These are phyloP conservation scores for Drosophila prosaltans DNA, from an alignment of 1,140 invertebrate species.

Conservation along the genomic window DNA sequence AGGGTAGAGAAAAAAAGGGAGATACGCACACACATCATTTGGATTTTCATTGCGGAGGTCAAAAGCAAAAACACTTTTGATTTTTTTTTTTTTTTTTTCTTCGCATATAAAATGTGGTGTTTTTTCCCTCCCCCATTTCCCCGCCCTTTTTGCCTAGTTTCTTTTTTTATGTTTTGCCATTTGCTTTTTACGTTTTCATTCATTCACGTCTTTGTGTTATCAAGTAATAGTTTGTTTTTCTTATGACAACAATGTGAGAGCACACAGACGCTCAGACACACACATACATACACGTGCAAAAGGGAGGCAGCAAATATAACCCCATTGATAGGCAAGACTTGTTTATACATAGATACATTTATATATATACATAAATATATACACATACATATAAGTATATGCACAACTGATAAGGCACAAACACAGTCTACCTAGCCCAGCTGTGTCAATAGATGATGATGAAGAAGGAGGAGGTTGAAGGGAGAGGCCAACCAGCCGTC, in stretches of 20 bases:
- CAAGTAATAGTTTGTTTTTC: conserved; percentile 43
- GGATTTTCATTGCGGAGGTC: conserved; percentile 12
- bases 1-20: not conserved
- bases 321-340: conserved; percentile 65
- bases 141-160: conserved; percentile 15
- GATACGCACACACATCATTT: not conserved
- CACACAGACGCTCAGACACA: conserved; percentile 41
- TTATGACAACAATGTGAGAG: conserved; percentile 48
- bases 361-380: not conserved
- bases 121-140: not conserved
- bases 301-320: conserved; percentile 34
- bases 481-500: not conserved
- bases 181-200: conserved; percentile 62
- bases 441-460: conserved; percentile 61
- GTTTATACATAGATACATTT: conserved; percentile 19
- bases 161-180: conserved; percentile 21
- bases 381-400: conserved; percentile 16
- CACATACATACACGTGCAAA: not conserved
- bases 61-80: conserved; percentile 51
- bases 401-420: not conserved
- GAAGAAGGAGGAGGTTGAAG: conserved; percentile 1
- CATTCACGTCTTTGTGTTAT: conserved; percentile 63
- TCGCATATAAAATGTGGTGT: conserved; percentile 1
- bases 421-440: conserved; percentile 33
- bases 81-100: conserved; percentile 24